These are phyloP conservation scores for Zhengitettix transpicula DNA, from an alignment of 2,888 invertebrate genomes.

Conservation along the genomic window DNA sequence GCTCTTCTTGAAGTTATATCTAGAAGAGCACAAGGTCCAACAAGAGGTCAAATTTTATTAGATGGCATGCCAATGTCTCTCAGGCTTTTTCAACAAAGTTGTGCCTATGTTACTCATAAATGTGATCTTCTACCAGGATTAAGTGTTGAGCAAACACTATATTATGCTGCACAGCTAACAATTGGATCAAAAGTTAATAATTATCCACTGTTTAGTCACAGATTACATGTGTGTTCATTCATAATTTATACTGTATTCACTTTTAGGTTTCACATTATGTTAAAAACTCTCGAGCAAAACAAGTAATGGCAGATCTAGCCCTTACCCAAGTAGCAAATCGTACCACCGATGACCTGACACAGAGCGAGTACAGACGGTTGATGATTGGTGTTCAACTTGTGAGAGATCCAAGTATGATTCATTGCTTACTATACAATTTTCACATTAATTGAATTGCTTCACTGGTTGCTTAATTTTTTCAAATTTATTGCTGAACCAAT, in stretches of 20 bases:
- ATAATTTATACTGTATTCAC: not conserved
- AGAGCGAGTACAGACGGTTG: slow-evolving; percentile 77
- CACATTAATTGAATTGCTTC: not conserved
- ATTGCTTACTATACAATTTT: not conserved
- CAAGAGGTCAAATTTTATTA: slow-evolving; percentile 74
- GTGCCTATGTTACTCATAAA: slow-evolving; percentile 77
- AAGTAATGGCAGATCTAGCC: slow-evolving; percentile 85
- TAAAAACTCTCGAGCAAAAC: slow-evolving; percentile 72
- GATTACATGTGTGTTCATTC: not conserved
- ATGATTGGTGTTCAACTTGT: slow-evolving; percentile 86
- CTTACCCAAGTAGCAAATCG: slow-evolving; percentile 77
- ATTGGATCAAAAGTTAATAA: slow-evolving; percentile 40
- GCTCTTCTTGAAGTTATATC: slow-evolving; percentile 87
- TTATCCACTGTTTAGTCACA: not conserved
- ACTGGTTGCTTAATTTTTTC: not conserved
- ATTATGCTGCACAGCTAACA: slow-evolving; percentile 48
- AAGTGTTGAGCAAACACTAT: slow-evolving; percentile 72
- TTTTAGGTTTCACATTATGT: slow-evolving; percentile 51
- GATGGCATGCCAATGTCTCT: slow-evolving; percentile 73
- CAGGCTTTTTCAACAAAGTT: slow-evolving; percentile 67
- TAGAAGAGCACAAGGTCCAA: slow-evolving; percentile 59
- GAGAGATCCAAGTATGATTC: slow-evolving; percentile 66
- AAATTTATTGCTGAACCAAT: not conserved
- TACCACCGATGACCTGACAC: slow-evolving; percentile 65
- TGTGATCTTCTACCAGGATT: slow-evolving; percentile 71